These are phyloP conservation scores for Caenorhabditis brenneri DNA, from an alignment of 1,140 invertebrate genomes.

Conservation along the genomic window DNA sequence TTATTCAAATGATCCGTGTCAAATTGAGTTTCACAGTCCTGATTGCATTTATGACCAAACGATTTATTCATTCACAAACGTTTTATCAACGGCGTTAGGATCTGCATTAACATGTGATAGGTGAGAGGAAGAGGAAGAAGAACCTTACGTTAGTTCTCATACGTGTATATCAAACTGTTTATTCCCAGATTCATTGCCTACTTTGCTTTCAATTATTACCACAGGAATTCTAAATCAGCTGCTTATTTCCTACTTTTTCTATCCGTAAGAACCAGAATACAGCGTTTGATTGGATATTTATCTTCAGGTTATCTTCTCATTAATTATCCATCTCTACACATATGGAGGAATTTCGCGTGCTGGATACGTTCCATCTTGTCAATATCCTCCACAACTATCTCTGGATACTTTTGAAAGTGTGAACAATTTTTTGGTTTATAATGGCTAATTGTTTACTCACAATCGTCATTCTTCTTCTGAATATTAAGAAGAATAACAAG, in stretches of 20 bases:
- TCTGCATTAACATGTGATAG: neutral
- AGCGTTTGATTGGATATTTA: neutral
- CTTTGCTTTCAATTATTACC: neutral
- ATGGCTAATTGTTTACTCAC: neutral
- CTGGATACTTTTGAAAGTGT: neutral
- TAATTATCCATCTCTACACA: neutral
- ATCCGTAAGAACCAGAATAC: neutral
- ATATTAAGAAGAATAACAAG: neutral
- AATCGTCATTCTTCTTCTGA: neutral
- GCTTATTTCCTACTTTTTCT: neutral
- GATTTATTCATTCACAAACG: neutral
- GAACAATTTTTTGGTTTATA: neutral
- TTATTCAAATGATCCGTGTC: neutral
- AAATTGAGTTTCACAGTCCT: neutral
- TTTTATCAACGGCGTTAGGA: neutral
- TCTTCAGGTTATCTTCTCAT: neutral
- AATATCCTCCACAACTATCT: neutral
- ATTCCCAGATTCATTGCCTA: neutral
- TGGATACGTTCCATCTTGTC: conserved; percentile 14
- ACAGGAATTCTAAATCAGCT: neutral
- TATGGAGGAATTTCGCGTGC: neutral
- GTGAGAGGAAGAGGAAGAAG: neutral
- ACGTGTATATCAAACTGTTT: no score
- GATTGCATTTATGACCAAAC: neutral
- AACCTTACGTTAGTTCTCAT: neutral